Evolutionary conservation across 1,140 invertebrate species (phyloP).

Genomic region (Sesamia nonagrioides): DNA sequence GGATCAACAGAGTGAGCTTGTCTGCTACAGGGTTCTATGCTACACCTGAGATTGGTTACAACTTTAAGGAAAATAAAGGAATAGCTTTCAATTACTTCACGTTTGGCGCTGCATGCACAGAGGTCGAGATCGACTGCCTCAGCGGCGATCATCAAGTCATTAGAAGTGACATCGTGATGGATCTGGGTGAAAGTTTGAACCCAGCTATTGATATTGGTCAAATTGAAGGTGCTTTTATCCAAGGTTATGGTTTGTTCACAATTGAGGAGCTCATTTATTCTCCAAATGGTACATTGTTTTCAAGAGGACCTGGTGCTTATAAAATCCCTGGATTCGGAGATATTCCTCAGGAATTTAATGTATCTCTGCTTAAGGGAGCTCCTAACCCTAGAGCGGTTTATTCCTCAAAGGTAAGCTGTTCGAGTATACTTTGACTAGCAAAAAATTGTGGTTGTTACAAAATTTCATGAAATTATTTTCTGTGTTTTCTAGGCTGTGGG

Average conservation of each 20-base stretch:
- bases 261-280: constrained; percentile 96
- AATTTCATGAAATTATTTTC: not conserved
- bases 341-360: constrained; percentile 97
- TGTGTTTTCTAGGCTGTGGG: constrained; percentile 93
- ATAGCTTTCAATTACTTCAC: constrained; percentile 94
- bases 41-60: constrained; percentile 93
- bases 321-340: constrained; percentile 97
- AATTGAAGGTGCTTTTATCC: constrained; percentile 97
- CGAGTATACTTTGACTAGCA: not conserved
- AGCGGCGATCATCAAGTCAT: constrained; percentile 96
- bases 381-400: constrained; percentile 96
- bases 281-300: constrained; percentile 93
- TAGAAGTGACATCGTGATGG: constrained; percentile 98
- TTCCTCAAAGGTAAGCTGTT: constrained; percentile 94
- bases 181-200: constrained; percentile 96
- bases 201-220: constrained; percentile 98
- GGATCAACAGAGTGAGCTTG: constrained; percentile 93
- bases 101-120: constrained; percentile 93
- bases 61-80: constrained; percentile 91
- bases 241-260: constrained; percentile 97
- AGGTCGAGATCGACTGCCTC: constrained; percentile 96
- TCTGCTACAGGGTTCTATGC: constrained; percentile 96
- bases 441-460: too few relatives aligned
- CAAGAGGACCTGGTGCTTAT: constrained; percentile 96
- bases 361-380: constrained; percentile 95